Base-by-base conservation (phyloP, 2,797 vertebrate species). In the Triplophysa bombifrons region DNA sequence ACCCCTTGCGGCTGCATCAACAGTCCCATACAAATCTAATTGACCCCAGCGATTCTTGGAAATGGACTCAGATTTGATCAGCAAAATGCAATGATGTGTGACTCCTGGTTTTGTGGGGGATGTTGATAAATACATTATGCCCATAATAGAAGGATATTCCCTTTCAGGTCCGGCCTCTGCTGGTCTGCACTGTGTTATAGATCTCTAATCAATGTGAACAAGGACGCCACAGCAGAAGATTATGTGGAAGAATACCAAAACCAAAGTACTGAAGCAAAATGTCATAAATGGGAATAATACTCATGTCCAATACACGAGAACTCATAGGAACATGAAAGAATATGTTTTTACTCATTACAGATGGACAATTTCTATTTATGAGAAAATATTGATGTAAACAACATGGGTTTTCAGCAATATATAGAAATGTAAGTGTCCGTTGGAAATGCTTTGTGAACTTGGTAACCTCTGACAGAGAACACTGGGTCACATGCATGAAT, bases 201-300 rank as follows among this genome's bases (percentile, higher is more conserved):
- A 81, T 87, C 81, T 82, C 25, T 27, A 80, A 90, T 90, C 88
- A 63, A 90, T 91, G 80, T 34, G 80, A 83, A 73, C 85, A 76
- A 77, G 85, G 72, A 83, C 75, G 73, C 72, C 56, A 61, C 53
- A 71, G 46, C 63, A 44, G 53, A 69, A 84, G 80, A 84, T 76
- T 46, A 74, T 82, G 67, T 56, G 34, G 34, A 8, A 38, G 34
- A 7, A 38, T 38, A 75, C 50, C 53, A 41, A 48, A 56, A 30
- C 41, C 6, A 10, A 17, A n/a, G 7, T 19, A 2, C 17, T 22
- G 34, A 48, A 48, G 46, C 46, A 12, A 48, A 12, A 14, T 13
- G 56, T 46, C 16, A 58, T 25, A 3, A 20, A 2, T 58, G 22
- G 20, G 13, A 58, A 22, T 25, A 1, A 13, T 58, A 12, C 10